Percentiles rank a stretch among this genome's conserved stretches.
Evolutionary conservation across 2,113 vertebrate species (phyloP).

Genomic region (Pagrus major): DNA sequence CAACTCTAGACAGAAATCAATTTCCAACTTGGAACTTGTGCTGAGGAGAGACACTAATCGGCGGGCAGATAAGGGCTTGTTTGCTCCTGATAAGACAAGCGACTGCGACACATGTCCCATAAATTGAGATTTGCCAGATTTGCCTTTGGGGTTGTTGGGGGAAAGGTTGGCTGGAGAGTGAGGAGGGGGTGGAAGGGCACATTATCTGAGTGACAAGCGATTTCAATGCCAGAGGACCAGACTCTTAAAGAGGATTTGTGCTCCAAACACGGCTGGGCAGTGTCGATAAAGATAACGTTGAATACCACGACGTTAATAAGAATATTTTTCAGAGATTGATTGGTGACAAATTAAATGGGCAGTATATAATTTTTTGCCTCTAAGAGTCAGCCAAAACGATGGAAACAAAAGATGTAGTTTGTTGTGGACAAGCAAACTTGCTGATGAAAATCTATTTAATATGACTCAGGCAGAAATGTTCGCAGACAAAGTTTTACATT

Average conservation of each 20-base stretch:
- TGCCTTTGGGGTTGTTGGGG: slow-evolving; percentile 44
- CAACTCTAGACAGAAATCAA: slow-evolving; percentile 73
- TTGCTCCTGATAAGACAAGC: slow-evolving; percentile 72
- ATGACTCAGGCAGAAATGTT: no score
- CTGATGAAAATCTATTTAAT: no score
- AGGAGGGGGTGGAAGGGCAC: slow-evolving; percentile 7
- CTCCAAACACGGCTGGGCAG: background rate
- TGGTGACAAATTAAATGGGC: background rate
- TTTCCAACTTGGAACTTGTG: slow-evolving; percentile 71
- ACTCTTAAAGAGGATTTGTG: background rate
- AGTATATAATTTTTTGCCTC: no score
- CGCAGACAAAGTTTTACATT: no score
- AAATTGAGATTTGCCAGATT: slow-evolving; percentile 71
- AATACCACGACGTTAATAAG: background rate
- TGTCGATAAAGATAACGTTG: background rate
- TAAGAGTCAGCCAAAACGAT: no score
- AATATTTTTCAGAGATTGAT: background rate
- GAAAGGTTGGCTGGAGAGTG: slow-evolving; percentile 13
- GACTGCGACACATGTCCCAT: slow-evolving; percentile 61
- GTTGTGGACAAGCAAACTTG: no score
- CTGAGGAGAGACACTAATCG: slow-evolving; percentile 67
- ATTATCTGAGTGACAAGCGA: slow-evolving; percentile 21
- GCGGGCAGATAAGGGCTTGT: slow-evolving; percentile 68
- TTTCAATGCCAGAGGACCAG: background rate
- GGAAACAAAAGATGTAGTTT: no score